Evolutionary conservation across 2,888 invertebrate genomes (phyloP).

Genomic region (Lasioglossum lativentre): DNA sequence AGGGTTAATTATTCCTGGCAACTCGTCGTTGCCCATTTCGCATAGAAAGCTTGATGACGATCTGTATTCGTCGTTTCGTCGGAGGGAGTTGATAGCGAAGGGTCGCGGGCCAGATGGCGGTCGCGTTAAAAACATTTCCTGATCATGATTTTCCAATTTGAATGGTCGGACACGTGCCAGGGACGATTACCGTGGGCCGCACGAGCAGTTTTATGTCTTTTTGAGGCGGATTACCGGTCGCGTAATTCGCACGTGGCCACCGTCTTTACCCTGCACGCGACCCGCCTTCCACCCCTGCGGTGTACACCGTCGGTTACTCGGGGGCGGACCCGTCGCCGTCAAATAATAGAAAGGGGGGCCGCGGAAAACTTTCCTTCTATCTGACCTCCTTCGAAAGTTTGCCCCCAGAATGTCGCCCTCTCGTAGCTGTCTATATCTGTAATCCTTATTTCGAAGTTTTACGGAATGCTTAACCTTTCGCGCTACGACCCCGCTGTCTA

Average conservation of each 20-base stretch:
- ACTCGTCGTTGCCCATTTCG: not conserved
- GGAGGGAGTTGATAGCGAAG: slow-evolving; percentile 14
- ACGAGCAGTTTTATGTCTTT: slow-evolving; percentile 55
- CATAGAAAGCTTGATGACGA: not conserved
- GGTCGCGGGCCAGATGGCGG: slow-evolving; percentile 66
- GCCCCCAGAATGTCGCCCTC: not conserved
- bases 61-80: not conserved
- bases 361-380: not conserved
- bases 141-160: slow-evolving; percentile 72
- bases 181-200: slow-evolving; percentile 37
- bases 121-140: slow-evolving; percentile 69
- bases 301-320: not conserved
- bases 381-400: slow-evolving; percentile 13
- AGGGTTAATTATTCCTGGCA: not conserved
- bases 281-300: not conserved
- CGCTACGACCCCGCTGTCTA: slow-evolving; percentile 22
- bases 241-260: slow-evolving; percentile 52
- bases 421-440: not conserved
- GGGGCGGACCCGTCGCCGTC: not conserved
- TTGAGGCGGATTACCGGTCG: slow-evolving; percentile 49
- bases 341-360: not conserved
- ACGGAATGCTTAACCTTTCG: slow-evolving; percentile 15
- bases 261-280: not conserved
- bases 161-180: slow-evolving; percentile 67
- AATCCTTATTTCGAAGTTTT: slow-evolving; percentile 2